A percentile compares a stretch with the other conserved stretches of the same genome.
These are phyloP conservation scores for Graptemys geographica DNA, from an alignment of 2,797 vertebrate genomes.

Conservation along the genomic window DNA sequence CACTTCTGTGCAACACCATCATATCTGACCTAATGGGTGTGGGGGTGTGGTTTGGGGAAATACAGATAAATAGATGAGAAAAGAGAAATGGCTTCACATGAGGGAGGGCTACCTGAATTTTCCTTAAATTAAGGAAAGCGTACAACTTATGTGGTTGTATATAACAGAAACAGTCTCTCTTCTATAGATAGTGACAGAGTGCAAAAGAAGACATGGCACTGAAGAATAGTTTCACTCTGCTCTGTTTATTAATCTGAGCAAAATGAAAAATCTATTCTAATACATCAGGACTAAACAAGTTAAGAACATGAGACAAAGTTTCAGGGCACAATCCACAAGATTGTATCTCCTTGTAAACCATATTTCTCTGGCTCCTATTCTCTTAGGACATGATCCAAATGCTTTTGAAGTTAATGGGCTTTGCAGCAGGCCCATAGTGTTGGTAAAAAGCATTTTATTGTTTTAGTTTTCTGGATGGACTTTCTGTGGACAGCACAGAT, in stretches of 20 bases:
- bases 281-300: slow-evolving; percentile 48
- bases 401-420: slow-evolving; percentile 32
- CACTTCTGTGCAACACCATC: background rate
- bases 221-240: no score
- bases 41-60: background rate
- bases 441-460: slow-evolving; percentile 13
- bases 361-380: slow-evolving; percentile 14
- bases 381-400: background rate
- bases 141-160: background rate
- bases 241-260: no score
- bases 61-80: background rate
- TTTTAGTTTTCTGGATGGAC: slow-evolving; percentile 47
- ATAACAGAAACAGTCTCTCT: background rate
- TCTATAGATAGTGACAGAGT: background rate
- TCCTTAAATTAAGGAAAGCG: background rate
- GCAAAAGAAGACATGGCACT: background rate
- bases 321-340: slow-evolving; percentile 1
- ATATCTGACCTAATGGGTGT: background rate
- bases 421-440: slow-evolving; percentile 20
- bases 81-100: background rate
- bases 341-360: background rate
- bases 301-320: background rate
- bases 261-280: background rate
- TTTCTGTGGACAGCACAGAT: slow-evolving; percentile 17
- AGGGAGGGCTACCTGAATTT: slow-evolving; percentile 2